A percentile compares a stretch with the other conserved stretches of the same genome.
Evolutionary conservation across 2,797 vertebrate species (phyloP).

Genomic region (Coregonus sp.): DNA sequence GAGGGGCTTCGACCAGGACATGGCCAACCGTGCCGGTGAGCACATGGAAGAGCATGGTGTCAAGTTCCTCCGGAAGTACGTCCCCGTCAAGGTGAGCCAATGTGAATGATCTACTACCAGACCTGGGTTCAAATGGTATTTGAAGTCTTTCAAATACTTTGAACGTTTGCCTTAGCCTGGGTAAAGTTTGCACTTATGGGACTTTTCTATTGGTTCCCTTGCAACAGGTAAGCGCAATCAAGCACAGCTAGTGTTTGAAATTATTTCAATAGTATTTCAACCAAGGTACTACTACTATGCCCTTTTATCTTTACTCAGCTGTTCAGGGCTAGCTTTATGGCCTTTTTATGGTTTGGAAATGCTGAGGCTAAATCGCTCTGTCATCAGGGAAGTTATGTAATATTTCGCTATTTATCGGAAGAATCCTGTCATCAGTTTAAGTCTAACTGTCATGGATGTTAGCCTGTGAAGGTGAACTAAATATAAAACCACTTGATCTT

Average conservation of each 20-base stretch:
- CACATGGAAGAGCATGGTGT: conserved; percentile 89
- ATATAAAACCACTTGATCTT: neutral
- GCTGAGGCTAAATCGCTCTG: neutral
- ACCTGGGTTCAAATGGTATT: too few relatives aligned
- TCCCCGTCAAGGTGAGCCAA: conserved; percentile 82
- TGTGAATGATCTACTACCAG: neutral
- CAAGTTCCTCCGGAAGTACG: conserved; percentile 87
- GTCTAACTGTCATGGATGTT: neutral
- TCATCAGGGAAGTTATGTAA: conserved; percentile 11
- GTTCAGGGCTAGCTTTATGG: neutral
- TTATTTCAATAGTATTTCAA: too few relatives aligned
- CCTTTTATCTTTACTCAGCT: neutral
- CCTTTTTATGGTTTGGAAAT: neutral
- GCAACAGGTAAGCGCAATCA: too few relatives aligned
- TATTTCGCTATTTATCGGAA: neutral
- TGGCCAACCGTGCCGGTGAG: conserved; percentile 88
- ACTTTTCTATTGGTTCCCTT: too few relatives aligned
- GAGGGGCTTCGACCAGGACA: conserved; percentile 94
- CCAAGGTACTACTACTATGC: neutral
- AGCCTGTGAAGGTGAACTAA: neutral
- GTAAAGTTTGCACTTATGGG: too few relatives aligned
- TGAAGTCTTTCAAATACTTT: too few relatives aligned
- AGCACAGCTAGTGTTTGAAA: too few relatives aligned
- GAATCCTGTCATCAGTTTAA: neutral
- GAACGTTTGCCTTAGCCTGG: neutral